Evolutionary conservation across 1,140 invertebrate genomes (phyloP), one percentile per base, ranked within the genome.

Genomic region (Drosophila arawakana): DNA sequence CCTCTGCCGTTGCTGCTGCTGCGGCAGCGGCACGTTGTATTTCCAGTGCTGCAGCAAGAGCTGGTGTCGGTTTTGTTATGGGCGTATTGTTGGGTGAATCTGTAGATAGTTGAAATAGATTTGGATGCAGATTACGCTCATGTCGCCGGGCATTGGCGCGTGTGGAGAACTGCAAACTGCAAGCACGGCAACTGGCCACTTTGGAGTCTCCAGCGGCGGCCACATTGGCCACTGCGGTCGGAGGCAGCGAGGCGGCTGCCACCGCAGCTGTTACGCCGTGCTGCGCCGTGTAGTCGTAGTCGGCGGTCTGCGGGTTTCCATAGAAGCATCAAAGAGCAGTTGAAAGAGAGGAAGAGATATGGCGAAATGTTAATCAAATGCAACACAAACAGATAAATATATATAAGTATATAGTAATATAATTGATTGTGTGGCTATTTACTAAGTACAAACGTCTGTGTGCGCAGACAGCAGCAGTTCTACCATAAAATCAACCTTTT

Each of bases 61-160:
- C 91, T 2, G 91, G 79, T 9, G 88, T 92, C 7, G 91, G 91
- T 71, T 88, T 92, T 7, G 89, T 92, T 3, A 92, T 76, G 0
- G 88, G 76, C 30, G 85, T 90, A 49, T 86, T 90, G 58, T 90
- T 89, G 6, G 89, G 78, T 37, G 85, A 88, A 50, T 91, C 78
- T 8, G 91, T 88, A 7, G 80, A 89, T n/a, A 90, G 55, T 60
- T 90, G 85, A 62, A 92, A 92, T n/a, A 92, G 79, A 63, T 92
- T 91, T 10, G 91, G 89, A 70, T 92, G 92, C 43, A 92, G 65
- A 68, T 92, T 92, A 3, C 91, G 85, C 30, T 92, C 92, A 46
- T 92, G 92, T 1, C 92, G 91, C 7, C 91, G 88, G 18, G 92
- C 92, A 78, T 92, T 92, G 30, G 92, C 91, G 3, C 91, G 88